A percentile compares a stretch with the other conserved stretches of the same genome.
Conservation (phyloP, 2,888 invertebrate genomes). For the Euspilapteryx auroguttella region DNA sequence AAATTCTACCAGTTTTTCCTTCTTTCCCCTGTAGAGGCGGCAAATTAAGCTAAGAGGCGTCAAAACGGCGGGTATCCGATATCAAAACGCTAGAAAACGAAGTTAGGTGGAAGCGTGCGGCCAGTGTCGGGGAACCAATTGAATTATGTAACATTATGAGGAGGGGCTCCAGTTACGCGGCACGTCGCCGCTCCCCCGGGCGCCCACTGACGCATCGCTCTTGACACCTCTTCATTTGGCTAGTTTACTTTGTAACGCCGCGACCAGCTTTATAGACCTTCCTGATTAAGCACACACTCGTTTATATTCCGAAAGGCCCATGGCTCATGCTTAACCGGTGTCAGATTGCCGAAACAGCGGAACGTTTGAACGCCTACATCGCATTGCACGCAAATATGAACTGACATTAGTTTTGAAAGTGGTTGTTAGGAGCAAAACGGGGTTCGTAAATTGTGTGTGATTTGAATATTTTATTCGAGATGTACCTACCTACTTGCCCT, state of each 20-base stretch:
- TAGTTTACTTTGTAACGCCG: constrained; percentile 23
- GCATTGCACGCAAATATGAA: constrained; percentile 51
- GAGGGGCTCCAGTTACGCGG: constrained; percentile 45
- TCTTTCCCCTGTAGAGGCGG: constrained; percentile 21
- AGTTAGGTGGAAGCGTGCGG: constrained; percentile 54
- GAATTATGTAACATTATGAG: constrained; percentile 57
- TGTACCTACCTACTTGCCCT: too few species aligned
- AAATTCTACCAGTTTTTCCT: constrained; percentile 10
- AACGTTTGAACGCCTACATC: constrained; percentile 27
- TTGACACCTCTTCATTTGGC: constrained; percentile 49
- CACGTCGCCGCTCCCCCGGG: constrained; percentile 35
- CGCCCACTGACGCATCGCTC: constrained; percentile 40
- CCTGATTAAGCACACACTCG: constrained; percentile 4
- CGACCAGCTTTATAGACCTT: constrained; percentile 10
- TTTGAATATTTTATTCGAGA: too few species aligned
- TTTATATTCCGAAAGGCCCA: background rate
- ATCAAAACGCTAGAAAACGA: constrained; percentile 57
- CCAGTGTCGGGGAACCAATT: constrained; percentile 58
- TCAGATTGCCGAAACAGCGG: constrained; percentile 17
- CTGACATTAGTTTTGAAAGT: constrained; percentile 47
- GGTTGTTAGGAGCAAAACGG: constrained; percentile 40
- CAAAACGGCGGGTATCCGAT: constrained; percentile 51
- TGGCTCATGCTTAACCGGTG: background rate
- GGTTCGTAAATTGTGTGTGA: constrained; percentile 33
- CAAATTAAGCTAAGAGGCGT: constrained; percentile 43